Evolutionary conservation across 2,888 invertebrate species (phyloP).

Genomic region (Andrena camellia): DNA sequence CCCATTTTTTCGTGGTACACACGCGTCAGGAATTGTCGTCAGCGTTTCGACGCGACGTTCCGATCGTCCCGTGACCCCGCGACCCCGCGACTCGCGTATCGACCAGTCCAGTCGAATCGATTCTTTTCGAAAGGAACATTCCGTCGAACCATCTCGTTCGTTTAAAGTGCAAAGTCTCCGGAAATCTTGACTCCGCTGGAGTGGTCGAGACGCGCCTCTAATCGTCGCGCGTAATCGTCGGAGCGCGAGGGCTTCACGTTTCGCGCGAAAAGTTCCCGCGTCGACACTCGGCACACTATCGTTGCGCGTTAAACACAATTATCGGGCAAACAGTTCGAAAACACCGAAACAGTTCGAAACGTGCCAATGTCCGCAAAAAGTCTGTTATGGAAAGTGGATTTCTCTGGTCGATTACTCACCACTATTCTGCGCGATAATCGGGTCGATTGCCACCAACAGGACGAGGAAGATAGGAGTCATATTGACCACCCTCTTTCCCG

Average conservation of each 20-base stretch:
- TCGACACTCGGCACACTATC: background rate
- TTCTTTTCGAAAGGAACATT: background rate
- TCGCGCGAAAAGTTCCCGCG: slow-evolving; percentile 10
- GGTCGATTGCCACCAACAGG: slow-evolving; percentile 85
- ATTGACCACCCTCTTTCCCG: slow-evolving; percentile 83
- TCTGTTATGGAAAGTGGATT: slow-evolving; percentile 66
- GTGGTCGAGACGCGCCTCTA: background rate
- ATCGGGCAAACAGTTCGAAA: slow-evolving; percentile 8
- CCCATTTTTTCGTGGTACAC: background rate
- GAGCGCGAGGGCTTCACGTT: background rate
- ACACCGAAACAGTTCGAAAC: slow-evolving; percentile 10
- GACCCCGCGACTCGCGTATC: slow-evolving; percentile 1
- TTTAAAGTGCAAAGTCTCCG: background rate
- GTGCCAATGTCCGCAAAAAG: slow-evolving; percentile 31
- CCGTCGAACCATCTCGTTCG: background rate
- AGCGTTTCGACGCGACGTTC: slow-evolving; percentile 1
- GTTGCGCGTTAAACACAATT: background rate
- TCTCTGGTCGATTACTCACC: slow-evolving; percentile 82
- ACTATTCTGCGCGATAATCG: slow-evolving; percentile 83
- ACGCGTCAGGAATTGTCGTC: background rate
- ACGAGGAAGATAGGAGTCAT: slow-evolving; percentile 84
- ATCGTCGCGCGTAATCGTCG: background rate
- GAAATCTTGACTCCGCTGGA: background rate
- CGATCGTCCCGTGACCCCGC: background rate
- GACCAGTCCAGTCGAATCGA: background rate